Evolutionary conservation across 2,888 invertebrate genomes (phyloP).

Genomic region (Ophonus ardosiacus): DNA sequence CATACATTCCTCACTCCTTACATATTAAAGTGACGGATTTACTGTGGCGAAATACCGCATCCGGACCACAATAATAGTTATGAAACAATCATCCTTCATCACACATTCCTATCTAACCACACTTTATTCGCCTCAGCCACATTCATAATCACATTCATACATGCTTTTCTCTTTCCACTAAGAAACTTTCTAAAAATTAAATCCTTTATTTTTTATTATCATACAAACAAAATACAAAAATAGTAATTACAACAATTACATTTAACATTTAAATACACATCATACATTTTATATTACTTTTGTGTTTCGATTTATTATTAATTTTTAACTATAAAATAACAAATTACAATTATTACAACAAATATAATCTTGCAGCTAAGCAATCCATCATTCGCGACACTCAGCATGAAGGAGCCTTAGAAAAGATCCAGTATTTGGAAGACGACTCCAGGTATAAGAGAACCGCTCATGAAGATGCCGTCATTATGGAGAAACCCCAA

Average conservation of each 20-base stretch:
- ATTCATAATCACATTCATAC: too few species aligned
- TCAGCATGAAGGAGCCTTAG: constrained; percentile 94
- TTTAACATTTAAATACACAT: neutral
- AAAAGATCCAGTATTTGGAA: constrained; percentile 95
- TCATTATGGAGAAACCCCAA: constrained; percentile 90
- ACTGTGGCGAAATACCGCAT: too few species aligned
- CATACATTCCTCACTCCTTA: too few species aligned
- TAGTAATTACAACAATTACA: neutral
- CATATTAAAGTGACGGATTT: too few species aligned
- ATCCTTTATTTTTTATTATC: too few species aligned
- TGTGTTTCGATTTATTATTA: neutral
- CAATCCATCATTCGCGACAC: constrained; percentile 92
- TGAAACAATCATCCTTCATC: too few species aligned
- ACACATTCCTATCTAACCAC: too few species aligned
- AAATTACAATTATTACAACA: too few species aligned
- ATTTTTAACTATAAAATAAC: neutral
- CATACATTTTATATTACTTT: neutral
- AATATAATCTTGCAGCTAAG: constrained; percentile 79
- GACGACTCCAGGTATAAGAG: constrained; percentile 88
- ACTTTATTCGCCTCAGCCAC: too few species aligned
- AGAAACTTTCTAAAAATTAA: too few species aligned
- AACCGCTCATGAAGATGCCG: constrained; percentile 84
- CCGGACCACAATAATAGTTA: too few species aligned
- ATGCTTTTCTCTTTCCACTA: too few species aligned
- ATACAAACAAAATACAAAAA: neutral